These are phyloP conservation scores for Astropecten irregularis DNA, from an alignment of 53 echinoderm and acorn worm species.

Conservation along the genomic window DNA sequence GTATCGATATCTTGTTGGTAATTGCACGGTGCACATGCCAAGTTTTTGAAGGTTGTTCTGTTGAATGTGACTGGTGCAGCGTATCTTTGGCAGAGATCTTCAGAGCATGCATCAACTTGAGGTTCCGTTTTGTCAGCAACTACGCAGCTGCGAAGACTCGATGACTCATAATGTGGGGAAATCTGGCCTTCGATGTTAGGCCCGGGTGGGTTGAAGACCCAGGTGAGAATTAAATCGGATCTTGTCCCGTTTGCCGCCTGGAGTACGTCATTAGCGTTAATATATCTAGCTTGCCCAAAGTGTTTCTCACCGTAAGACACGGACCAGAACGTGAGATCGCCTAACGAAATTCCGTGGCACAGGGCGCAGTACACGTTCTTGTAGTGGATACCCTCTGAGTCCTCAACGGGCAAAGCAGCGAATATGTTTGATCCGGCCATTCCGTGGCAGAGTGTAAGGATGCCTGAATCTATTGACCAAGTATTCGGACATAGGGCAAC, in stretches of 20 bases:
- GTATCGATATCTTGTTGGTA: too few relatives aligned
- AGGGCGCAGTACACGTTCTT: conserved; percentile 31
- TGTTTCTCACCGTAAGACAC: neutral
- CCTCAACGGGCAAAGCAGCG: neutral
- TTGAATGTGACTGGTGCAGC: neutral
- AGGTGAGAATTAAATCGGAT: neutral
- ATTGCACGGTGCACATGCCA: neutral
- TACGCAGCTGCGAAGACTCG: neutral
- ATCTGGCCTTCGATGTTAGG: too few relatives aligned
- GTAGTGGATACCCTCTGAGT: neutral
- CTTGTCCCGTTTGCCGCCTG: neutral
- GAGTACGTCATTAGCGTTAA: neutral
- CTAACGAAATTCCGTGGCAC: neutral
- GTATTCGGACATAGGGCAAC: neutral
- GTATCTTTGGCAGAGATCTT: neutral
- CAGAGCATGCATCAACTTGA: neutral
- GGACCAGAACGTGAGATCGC: neutral
- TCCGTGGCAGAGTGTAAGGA: neutral
- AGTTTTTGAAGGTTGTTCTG: neutral
- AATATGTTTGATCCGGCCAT: neutral
- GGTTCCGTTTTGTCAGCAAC: neutral
- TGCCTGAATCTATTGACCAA: neutral
- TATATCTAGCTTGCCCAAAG: neutral
- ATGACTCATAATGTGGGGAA: too few relatives aligned
- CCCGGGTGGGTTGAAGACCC: neutral